Percentiles rank a stretch among this genome's conserved stretches.
Evolutionary conservation across 2,797 vertebrate species (phyloP).

Genomic region (Crax fasciolata): DNA sequence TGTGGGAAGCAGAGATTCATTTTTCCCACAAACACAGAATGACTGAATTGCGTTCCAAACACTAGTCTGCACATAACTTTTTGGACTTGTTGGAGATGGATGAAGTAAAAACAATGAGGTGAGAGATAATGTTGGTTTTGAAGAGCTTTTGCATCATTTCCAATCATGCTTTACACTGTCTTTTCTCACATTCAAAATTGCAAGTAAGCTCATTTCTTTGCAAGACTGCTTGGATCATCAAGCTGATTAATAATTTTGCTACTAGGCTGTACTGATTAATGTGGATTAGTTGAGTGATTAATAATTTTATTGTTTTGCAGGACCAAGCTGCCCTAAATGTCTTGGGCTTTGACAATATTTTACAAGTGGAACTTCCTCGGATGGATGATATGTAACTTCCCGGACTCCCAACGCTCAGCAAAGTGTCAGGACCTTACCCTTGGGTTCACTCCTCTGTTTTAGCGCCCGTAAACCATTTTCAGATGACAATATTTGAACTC

Average conservation of each 20-base stretch:
- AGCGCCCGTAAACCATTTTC: constrained; percentile 45
- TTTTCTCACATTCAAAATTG: constrained; percentile 73
- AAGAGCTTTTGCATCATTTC: constrained; percentile 24
- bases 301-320: constrained; percentile 69
- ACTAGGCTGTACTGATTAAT: constrained; percentile 77
- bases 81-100: not conserved
- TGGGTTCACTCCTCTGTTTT: constrained; percentile 4
- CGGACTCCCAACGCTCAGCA: constrained; percentile 41
- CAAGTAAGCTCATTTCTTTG: constrained; percentile 71
- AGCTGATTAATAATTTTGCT: constrained; percentile 76
- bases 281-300: constrained; percentile 80
- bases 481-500: constrained; percentile 48
- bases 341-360: constrained; percentile 61
- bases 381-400: constrained; percentile 53
- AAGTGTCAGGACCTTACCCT: constrained; percentile 18
- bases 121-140: not conserved
- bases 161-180: not conserved
- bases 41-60: not conserved
- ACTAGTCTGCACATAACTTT: not conserved
- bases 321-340: constrained; percentile 53
- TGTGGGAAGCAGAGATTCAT: not conserved
- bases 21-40: not conserved
- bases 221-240: constrained; percentile 75
- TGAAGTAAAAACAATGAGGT: not conserved
- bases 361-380: constrained; percentile 70